Evolutionary conservation across 1,140 invertebrate species (phyloP).

Genomic region (Trichogramma pretiosum): DNA sequence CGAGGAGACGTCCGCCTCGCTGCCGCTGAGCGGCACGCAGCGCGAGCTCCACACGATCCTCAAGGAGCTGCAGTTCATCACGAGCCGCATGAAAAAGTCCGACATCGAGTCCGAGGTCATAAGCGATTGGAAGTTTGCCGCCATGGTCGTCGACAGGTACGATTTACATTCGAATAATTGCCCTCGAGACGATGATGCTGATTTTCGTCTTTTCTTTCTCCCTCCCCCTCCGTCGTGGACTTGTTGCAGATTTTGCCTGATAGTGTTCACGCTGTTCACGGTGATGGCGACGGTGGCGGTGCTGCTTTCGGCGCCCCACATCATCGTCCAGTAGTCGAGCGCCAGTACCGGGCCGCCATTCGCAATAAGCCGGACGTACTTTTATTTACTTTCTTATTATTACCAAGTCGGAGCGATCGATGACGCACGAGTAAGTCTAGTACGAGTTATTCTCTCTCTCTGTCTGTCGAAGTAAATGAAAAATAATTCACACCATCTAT

Average conservation of each 20-base stretch:
- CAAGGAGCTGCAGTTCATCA: constrained; percentile 90
- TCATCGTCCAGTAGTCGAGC: constrained; percentile 78
- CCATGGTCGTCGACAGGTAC: constrained; percentile 92
- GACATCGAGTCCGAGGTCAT: constrained; percentile 86
- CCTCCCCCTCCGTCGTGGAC: background rate
- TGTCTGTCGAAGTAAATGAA: too few species aligned
- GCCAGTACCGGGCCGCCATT: constrained; percentile 13
- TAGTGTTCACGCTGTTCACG: constrained; percentile 93
- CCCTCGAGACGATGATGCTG: too few species aligned
- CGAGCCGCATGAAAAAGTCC: constrained; percentile 77
- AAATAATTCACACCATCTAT: too few species aligned
- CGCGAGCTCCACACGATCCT: constrained; percentile 75
- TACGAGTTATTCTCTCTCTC: too few species aligned
- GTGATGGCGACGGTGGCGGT: constrained; percentile 91
- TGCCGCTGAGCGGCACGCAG: constrained; percentile 48
- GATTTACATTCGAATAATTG: background rate
- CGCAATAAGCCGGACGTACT: constrained; percentile 12
- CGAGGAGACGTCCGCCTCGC: constrained; percentile 47
- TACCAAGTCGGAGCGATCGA: constrained; percentile 20
- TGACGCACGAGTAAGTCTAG: too few species aligned
- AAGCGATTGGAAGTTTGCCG: constrained; percentile 98
- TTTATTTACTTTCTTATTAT: background rate
- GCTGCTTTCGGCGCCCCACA: constrained; percentile 87
- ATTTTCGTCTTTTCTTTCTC: background rate
- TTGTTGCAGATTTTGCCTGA: constrained; percentile 76